These are phyloP conservation scores for Coelogynopora nodosa DNA, from an alignment of 2,888 invertebrate species.

Conservation along the genomic window DNA sequence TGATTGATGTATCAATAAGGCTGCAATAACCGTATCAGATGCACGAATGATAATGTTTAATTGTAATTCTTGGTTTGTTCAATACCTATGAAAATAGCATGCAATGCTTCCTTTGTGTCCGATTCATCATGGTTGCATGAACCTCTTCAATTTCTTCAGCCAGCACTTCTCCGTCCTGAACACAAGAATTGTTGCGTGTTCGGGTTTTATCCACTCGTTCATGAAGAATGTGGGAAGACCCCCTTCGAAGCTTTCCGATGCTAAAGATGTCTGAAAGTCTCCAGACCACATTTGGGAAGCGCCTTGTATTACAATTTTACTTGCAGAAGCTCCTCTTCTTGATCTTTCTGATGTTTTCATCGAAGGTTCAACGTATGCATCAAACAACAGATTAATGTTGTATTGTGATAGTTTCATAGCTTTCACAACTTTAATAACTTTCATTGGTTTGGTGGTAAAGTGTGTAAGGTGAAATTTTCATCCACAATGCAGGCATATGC, in stretches of 20 bases:
- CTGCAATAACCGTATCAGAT: neutral
- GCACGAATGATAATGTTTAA: neutral
- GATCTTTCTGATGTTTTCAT: neutral
- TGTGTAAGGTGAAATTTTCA: neutral
- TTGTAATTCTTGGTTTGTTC: neutral
- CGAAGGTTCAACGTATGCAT: constrained; percentile 5
- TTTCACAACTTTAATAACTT: too few relatives aligned
- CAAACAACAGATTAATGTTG: constrained; percentile 19
- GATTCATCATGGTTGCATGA: neutral
- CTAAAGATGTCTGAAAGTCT: neutral
- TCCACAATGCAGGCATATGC: neutral
- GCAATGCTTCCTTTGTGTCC: neutral
- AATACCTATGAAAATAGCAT: neutral
- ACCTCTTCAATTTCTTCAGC: neutral
- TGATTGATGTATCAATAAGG: neutral
- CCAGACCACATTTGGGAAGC: constrained; percentile 3
- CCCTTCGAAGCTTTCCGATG: neutral
- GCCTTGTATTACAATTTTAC: constrained; percentile 12
- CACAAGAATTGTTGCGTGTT: neutral
- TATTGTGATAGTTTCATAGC: constrained; percentile 12
- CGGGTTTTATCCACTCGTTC: neutral
- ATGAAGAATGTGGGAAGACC: neutral
- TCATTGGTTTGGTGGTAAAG: too few relatives aligned
- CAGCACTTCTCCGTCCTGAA: neutral
- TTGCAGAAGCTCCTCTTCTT: constrained; percentile 16